Evolutionary conservation across 1,140 invertebrate genomes (phyloP).

Genomic region (Diorhabda elongata): DNA sequence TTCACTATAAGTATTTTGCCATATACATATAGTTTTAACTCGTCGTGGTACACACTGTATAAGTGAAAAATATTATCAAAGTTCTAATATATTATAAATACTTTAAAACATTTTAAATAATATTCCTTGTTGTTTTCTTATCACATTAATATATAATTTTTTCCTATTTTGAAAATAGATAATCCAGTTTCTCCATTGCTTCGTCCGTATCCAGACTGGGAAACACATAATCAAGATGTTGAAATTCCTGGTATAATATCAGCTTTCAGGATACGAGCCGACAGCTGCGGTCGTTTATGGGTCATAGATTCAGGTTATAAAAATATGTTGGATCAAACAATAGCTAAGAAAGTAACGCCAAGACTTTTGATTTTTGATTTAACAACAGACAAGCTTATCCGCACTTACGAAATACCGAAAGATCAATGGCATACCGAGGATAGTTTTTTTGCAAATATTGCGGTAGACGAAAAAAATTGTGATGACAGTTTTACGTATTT

Average conservation of each 20-base stretch:
- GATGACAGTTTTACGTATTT: slow-evolving; percentile 63
- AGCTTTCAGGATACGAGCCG: slow-evolving; percentile 66
- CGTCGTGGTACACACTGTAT: no score
- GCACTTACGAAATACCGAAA: slow-evolving; percentile 58
- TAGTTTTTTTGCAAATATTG: slow-evolving; percentile 72
- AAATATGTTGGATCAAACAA: slow-evolving; percentile 13
- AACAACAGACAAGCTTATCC: slow-evolving; percentile 62
- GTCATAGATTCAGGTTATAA: slow-evolving; percentile 67
- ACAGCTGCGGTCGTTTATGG: slow-evolving; percentile 71
- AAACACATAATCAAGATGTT: slow-evolving; percentile 52
- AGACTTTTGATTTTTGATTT: slow-evolving; percentile 70
- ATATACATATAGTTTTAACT: no score
- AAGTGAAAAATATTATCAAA: no score
- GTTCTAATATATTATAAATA: no score
- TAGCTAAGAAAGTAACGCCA: slow-evolving; percentile 48
- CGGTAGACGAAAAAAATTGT: slow-evolving; percentile 66
- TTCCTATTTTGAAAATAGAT: slow-evolving; percentile 47
- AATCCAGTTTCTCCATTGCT: slow-evolving; percentile 61
- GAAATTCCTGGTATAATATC: slow-evolving; percentile 64
- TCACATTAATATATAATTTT: no score
- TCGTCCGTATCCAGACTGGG: slow-evolving; percentile 71
- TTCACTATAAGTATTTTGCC: no score
- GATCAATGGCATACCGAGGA: slow-evolving; percentile 59
- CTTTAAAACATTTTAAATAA: no score
- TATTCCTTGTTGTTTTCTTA: no score